A percentile compares a stretch with the other conserved stretches of the same genome.
Conservation (phyloP, 1,140 invertebrate genomes). For the Monochamus saltuarius region DNA sequence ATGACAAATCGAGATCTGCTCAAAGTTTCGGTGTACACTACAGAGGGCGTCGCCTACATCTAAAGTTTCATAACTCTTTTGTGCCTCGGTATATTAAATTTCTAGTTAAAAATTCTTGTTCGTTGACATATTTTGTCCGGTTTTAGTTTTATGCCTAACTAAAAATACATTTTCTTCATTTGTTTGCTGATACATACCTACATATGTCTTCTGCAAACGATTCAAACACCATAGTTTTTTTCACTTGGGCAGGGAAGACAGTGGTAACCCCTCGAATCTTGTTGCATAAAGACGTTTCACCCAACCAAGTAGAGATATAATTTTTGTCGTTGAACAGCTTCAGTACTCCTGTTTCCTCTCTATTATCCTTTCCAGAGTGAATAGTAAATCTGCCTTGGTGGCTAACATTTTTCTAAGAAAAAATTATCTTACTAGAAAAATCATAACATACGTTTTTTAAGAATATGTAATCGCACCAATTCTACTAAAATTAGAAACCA, state of each 20-base stretch:
- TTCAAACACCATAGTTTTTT: constrained; percentile 44
- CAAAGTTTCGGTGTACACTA: too few species aligned
- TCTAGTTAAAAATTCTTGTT: too few species aligned
- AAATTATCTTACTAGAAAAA: constrained; percentile 1
- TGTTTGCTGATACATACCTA: constrained; percentile 38
- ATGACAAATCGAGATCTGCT: too few species aligned
- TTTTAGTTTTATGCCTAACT: too few species aligned
- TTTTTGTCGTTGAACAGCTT: constrained; percentile 47
- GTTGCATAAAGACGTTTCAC: constrained; percentile 46
- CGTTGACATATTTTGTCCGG: too few species aligned
- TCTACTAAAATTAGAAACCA: too few species aligned
- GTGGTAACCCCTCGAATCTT: constrained; percentile 50
- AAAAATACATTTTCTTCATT: too few species aligned
- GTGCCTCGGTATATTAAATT: too few species aligned
- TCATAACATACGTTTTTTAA: too few species aligned
- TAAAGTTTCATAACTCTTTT: too few species aligned
- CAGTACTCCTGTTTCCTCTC: constrained; percentile 46
- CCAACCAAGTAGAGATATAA: constrained; percentile 41
- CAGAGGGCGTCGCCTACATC: too few species aligned
- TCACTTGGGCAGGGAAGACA: constrained; percentile 51
- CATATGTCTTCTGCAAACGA: constrained; percentile 54
- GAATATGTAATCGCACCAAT: too few species aligned
- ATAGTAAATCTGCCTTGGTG: constrained; percentile 50
- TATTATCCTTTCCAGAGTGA: constrained; percentile 48
- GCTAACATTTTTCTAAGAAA: constrained; percentile 54